Base-by-base conservation (phyloP, 2,113 vertebrate genomes). In the Aviceda subcristata region DNA sequence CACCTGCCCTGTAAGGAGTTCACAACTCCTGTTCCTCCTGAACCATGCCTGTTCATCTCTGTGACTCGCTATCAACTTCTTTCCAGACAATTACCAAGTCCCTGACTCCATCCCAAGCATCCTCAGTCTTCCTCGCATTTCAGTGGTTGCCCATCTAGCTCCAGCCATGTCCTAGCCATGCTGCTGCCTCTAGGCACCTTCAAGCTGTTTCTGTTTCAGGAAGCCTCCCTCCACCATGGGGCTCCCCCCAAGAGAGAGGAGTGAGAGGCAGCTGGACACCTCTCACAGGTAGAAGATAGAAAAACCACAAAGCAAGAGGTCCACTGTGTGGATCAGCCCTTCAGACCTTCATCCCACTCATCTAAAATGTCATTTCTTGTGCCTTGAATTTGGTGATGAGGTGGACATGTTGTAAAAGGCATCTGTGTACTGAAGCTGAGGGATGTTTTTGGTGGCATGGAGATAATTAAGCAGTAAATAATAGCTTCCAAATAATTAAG, bases 391-490 rank as follows among this genome's bases (percentile, higher is more conserved):
- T 79, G 57, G 6, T 50, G 20, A 67, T 51, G 60, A 78, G 36
- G 16, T 56, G 21, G 15, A 71, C 2, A 2, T 84, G 56, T 11
- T 84, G 43, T 64, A 63, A 87, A 83, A 96, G 43, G 11, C 56
- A 53, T 23, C 38, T 71, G 20, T 43, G 26, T 87, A 13, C 43
- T 24, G 66, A 95, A 93, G 29, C 51, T 90, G 64, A 89, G 41
- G 41, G 75, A 39, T 48, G 32, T 0, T 57, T 82, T 78, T 63
- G 36, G 18, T 38, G 51, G 34, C 51, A 23, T 43, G 39, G 34
- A 89, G 38, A 71, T 85, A 91, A 74, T 77, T 86, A 89, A 74
- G 62, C 68, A 78, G 46, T 59, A 92, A 88, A 84, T 71, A 81
- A 84, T 59, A 94, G 43, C 30, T 89, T 94, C 46, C 43, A 85